Base-by-base conservation (phyloP, 2,888 invertebrate species). In the Cheilosia urbana region DNA sequence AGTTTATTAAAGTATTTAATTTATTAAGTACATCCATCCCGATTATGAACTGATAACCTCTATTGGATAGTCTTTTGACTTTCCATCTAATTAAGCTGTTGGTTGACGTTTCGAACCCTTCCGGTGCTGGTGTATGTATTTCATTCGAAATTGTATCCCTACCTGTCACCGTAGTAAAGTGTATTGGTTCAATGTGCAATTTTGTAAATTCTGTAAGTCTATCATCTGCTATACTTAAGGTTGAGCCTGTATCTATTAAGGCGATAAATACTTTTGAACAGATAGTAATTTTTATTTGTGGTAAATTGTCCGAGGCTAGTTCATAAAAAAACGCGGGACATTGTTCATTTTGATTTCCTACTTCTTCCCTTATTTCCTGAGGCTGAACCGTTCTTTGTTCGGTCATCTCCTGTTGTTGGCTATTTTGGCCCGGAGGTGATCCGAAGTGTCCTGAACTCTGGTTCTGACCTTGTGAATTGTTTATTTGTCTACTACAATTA, bases 21-120 rank as follows among this genome's bases (percentile, higher is more conserved):
- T 72, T 60, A 2, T 24, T 47, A 1, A 60, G n/a, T 27, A 37
- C 19, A 5, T 68, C 30, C 15, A 40, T 72, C 4, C 51, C 60
- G 9, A 72, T 62, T 7, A 62, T 53, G 30, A 72, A 72, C 27
- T 51, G 42, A n/a, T 72, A 72, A n/a, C 30, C 53, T 62, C 53
- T 72, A 6, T 62, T 62, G 15, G 15, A 53, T 4, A 62, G 42
- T 27, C 53, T 40, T 73, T 73, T 63, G n/a, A 73, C 63, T 45
- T 63, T 73, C 73, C 73, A 62, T 42, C 53, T 63, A 9, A 73
- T 45, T 9, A 55, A 9, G 7, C 62, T 42, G 15, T 53, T 34
- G 30, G 30, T 5, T 37, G 51, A n/a, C 3, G 34, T 17, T 9
- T 73, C 24, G 4, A 73, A 63, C 13, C 63, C 63, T 42, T 51